Base-by-base conservation (phyloP, 2,888 invertebrate species). In the Sminthurinus aureus region DNA sequence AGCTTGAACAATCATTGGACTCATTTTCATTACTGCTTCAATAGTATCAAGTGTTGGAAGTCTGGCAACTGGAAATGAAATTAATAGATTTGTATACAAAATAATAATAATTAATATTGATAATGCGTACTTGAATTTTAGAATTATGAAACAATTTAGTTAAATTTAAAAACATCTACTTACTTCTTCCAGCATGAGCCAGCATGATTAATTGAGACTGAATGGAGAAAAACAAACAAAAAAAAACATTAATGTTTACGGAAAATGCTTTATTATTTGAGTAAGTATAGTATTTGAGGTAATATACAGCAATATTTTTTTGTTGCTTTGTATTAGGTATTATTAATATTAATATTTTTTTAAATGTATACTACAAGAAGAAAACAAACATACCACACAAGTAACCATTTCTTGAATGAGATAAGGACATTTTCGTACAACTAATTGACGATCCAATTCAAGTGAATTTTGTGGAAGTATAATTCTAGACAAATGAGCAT, bases 351-450 rank as follows among this genome's bases (percentile, higher is more conserved):
- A n/a, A n/a, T n/a, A n/a, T n/a, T n/a, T n/a, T n/a, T n/a, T n/a
- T n/a, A n/a, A n/a, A n/a, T n/a, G n/a, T n/a, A n/a, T n/a, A n/a
- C n/a, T n/a, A n/a, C n/a, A n/a, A n/a, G n/a, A n/a, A n/a, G n/a
- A n/a, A n/a, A n/a, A n/a, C 8, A 52, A 52, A 52, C 52, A 52
- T 52, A 52, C 52, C 18, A 97, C 95, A 90, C 98, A 97, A 89
- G 96, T 96, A 82, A 99, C 96, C 96, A 99, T 98, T 91, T 99
- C 99, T 89, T 98, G 96, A 82, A 99, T 94, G 73, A 99, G 93
- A 90, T 97, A 97, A 0, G 98, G 98, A 90, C 96, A 96, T 90
- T 98, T 97, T 88, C 94, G 95, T 76, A 96, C 94, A 82, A 96
- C 93, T 89, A 95, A 95, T 89, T 95, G 93, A 71, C 95, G 92